A percentile compares a stretch with the other conserved stretches of the same genome.
These are phyloP conservation scores for Lophura nycthemera DNA, from an alignment of 2,113 vertebrate genomes.

Conservation along the genomic window DNA sequence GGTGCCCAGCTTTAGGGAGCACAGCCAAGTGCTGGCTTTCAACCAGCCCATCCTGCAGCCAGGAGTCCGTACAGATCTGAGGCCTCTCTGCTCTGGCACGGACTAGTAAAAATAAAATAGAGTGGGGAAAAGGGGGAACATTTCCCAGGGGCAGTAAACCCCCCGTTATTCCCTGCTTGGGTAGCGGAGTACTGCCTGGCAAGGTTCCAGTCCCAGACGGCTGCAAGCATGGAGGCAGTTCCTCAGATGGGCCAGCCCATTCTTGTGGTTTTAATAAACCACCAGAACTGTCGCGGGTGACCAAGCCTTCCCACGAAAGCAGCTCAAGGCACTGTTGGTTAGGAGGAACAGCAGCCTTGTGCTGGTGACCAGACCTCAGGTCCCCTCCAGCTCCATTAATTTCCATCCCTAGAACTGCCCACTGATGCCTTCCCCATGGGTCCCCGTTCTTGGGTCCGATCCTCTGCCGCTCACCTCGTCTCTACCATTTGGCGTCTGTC, in stretches of 20 bases:
- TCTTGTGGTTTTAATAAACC: not conserved
- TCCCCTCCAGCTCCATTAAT: not conserved
- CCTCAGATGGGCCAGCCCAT: not conserved
- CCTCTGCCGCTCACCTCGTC: not conserved
- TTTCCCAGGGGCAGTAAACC: not conserved
- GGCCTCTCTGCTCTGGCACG: rapidly evolving
- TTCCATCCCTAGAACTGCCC: rapidly evolving
- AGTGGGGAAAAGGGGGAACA: not conserved
- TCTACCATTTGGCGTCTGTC: rapidly evolving
- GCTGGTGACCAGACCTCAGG: not conserved
- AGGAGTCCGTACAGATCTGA: not conserved
- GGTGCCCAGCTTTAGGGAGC: not conserved
- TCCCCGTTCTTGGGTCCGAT: rapidly evolving
- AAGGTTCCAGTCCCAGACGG: not conserved
- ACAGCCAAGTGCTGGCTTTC: not conserved
- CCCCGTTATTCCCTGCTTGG: not conserved
- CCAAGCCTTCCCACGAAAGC: not conserved
- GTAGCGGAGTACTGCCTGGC: not conserved
- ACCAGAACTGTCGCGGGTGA: rapidly evolving
- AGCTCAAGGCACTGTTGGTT: not conserved
- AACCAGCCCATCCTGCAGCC: not conserved
- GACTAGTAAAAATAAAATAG: not conserved
- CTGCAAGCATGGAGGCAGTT: not conserved
- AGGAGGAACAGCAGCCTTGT: rapidly evolving
- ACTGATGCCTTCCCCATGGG: rapidly evolving